Base-by-base conservation (phyloP, 2,888 invertebrate genomes). In the Anthophora plumipes region DNA sequence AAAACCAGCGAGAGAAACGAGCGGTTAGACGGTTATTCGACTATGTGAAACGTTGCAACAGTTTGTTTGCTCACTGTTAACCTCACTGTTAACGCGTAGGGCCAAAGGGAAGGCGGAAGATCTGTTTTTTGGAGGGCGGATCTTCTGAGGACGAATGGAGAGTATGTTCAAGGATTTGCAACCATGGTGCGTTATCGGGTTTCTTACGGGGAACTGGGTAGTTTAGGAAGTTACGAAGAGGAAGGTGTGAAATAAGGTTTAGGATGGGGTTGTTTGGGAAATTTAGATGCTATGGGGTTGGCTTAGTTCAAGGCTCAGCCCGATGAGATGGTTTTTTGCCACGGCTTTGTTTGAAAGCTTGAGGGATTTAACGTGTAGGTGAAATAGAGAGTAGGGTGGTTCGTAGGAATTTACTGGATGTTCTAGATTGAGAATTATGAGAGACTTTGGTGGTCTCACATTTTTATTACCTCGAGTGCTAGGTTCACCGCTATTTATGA, bases 21-120 rank as follows among this genome's bases (percentile, higher is more conserved):
- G 4, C n/a, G 4, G 31, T 4, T 31, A 31, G 31, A 31, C 4
- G n/a, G 31, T 31, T 31, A 31, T 31, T 31, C 31, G 31, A 31
- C 31, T 31, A 31, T 31, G 31, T 4, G 31, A 31, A 31, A 31
- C 31, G 31, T 4, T 31, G 4, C 31, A 31, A 4, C 31, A 31
- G 31, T 31, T 31, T 31, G 73, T 82, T 82, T 73, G 57, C 67
- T 37, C 50, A 63, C 48, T 50, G 54, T n/a, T 22, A 48, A 70
- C n/a, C n/a, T n/a, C 60, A 41, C 6, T 48, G 61, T 6, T 43
- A 54, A 25, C 50, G 52, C 48, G 43, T 41, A 14, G 11, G 37
- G 1, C 12, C 39, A 8, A 3, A 20, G 5, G n/a, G 4, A 20
- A n/a, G 43, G n/a, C n/a, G n/a, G 55, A 55, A 20, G 43, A 55